Conservation (phyloP, 2,888 invertebrate species). For the Andrena marginata region DNA sequence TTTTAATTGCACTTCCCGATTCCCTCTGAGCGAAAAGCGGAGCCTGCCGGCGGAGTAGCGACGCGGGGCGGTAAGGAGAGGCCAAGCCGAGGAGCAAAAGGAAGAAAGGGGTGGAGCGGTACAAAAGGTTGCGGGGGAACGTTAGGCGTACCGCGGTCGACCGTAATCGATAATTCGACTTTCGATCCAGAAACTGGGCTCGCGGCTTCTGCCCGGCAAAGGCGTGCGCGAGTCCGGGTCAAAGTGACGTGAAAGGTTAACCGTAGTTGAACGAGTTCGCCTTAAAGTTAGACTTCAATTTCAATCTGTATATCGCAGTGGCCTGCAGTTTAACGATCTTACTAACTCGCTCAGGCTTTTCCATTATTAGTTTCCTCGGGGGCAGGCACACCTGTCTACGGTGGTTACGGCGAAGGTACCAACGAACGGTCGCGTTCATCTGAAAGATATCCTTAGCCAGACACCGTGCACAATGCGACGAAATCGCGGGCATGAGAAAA, state of each 20-base stretch:
- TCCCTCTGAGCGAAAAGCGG: constrained; percentile 58
- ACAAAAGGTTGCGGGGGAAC: constrained; percentile 37
- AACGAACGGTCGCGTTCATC: constrained; percentile 16
- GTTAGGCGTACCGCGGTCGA: constrained; percentile 32
- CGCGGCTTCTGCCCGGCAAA: constrained; percentile 42
- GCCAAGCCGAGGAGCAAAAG: constrained; percentile 25
- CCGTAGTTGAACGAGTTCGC: constrained; percentile 79
- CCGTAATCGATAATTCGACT: constrained; percentile 70
- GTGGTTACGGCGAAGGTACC: constrained; percentile 32
- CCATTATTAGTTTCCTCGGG: constrained; percentile 79
- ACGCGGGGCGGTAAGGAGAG: constrained; percentile 16
- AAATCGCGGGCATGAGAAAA: background rate
- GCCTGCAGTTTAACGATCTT: constrained; percentile 80
- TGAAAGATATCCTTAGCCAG: constrained; percentile 18
- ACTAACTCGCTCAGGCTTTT: constrained; percentile 81
- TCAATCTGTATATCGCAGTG: constrained; percentile 67
- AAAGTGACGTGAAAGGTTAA: constrained; percentile 81
- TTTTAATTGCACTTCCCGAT: constrained; percentile 79
- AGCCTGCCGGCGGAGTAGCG: constrained; percentile 17
- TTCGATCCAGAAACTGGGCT: constrained; percentile 47
- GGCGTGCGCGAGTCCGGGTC: constrained; percentile 62
- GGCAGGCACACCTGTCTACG: constrained; percentile 59
- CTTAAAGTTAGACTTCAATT: constrained; percentile 79
- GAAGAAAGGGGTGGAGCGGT: constrained; percentile 16
- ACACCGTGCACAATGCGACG: background rate